phyloP scores from a whole-genome alignment of 2,797 vertebrate genomes.

The Periparus ater region DNA sequence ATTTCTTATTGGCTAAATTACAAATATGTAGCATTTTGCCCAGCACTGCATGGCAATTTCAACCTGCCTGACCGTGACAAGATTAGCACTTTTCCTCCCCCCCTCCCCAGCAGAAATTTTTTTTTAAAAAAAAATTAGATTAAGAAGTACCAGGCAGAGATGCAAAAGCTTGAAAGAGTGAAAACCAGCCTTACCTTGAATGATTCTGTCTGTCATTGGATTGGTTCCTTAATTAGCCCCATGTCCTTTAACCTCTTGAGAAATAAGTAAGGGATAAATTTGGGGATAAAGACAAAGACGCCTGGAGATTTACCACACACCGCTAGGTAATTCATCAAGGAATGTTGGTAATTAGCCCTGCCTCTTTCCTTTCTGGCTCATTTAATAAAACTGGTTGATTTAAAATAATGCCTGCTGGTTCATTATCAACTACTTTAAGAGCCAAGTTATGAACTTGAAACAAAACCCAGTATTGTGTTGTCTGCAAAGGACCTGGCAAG shows the following conservation, averaged over 20 bases:
- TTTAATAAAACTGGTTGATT: conserved; percentile 85
- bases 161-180: conserved; percentile 79
- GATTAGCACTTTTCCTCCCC: conserved; percentile 80
- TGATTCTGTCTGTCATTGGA: conserved; percentile 84
- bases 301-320: conserved; percentile 90
- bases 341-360: conserved; percentile 90
- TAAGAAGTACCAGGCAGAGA: conserved; percentile 88
- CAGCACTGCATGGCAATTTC: conserved; percentile 80
- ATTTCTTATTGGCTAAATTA: conserved; percentile 91
- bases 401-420: conserved; percentile 87
- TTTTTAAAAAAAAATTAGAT: conserved; percentile 73
- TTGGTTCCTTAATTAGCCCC: conserved; percentile 88
- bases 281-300: conserved; percentile 85
- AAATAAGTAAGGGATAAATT: conserved; percentile 87
- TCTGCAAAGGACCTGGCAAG: conserved; percentile 46
- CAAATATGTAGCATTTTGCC: conserved; percentile 86
- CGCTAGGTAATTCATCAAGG: conserved; percentile 92
- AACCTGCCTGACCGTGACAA: conserved; percentile 85
- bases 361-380: conserved; percentile 88
- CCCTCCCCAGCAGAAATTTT: conserved; percentile 63
- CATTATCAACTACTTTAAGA: conserved; percentile 87
- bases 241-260: conserved; percentile 88
- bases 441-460: conserved; percentile 77
- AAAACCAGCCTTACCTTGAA: conserved; percentile 84
- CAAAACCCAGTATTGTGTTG: conserved; percentile 75